Conservation (phyloP, 2,113 vertebrate species). For the Loxodonta africana region DNA sequence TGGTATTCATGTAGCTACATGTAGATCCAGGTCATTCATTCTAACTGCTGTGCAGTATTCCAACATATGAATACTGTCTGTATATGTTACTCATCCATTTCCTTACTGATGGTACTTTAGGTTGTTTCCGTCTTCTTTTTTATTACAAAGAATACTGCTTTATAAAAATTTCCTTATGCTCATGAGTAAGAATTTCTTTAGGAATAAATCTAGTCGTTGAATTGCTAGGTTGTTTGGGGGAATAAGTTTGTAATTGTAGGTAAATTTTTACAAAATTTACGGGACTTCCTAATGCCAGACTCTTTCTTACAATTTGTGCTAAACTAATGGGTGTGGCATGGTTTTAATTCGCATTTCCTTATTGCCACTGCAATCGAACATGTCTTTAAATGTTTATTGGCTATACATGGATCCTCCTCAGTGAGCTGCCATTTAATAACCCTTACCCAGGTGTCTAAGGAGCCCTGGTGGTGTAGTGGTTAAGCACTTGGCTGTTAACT, state of each 20-base stretch:
- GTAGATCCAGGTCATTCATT: neutral
- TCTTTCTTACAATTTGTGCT: neutral
- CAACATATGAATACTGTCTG: neutral
- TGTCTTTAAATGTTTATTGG: neutral
- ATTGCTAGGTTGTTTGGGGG: neutral
- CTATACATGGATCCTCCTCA: neutral
- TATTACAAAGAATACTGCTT: conserved; percentile 36
- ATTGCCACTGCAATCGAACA: neutral
- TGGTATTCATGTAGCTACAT: neutral
- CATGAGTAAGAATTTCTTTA: conserved; percentile 53
- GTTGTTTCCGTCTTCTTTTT: neutral
- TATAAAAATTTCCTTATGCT: conserved; percentile 12
- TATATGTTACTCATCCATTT: neutral
- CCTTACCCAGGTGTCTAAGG: neutral
- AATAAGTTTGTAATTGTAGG: conserved; percentile 38
- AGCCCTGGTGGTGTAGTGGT: neutral
- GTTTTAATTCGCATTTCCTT: conserved; percentile 28
- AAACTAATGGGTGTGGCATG: neutral
- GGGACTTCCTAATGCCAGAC: neutral
- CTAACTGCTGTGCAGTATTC: neutral
- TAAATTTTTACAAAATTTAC: conserved; percentile 2
- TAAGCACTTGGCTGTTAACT: no score
- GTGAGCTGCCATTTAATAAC: neutral
- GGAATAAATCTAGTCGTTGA: conserved; percentile 26
- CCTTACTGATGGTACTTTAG: neutral